Base-by-base conservation (phyloP, 2,888 invertebrate species). In the Ametastegia equiseti region DNA sequence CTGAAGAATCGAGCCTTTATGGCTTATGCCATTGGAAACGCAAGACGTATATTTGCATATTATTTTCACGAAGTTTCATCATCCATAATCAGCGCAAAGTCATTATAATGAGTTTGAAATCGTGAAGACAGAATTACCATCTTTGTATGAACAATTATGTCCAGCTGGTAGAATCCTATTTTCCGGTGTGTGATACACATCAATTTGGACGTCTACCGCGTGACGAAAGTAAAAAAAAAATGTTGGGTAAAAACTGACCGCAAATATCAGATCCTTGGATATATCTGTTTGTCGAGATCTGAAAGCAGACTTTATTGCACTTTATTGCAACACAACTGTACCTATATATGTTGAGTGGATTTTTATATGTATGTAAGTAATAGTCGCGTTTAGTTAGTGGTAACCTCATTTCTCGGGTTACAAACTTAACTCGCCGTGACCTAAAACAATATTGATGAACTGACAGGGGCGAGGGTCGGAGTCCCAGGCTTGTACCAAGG, bases 391-490 rank as follows among this genome's bases (percentile, higher is more conserved):
- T 71, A 71, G 71, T 47, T 71, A 60, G 60, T 60, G 11, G 60
- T 78, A 78, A 60, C 78, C 78, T 83, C 78, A 83, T 85, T 84
- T 84, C 84, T 85, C 83, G 42, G 82, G 81, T 85, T 85, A 84
- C 83, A 81, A 54, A 47, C 47, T 80, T 80, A 80, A 82, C 82
- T 81, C 23, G 69, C 42, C 54, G 57, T 79, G n/a, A 60, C 88
- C 89, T 89, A 88, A 89, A 89, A 88, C 88, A 89, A 89, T 88
- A 89, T 89, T 88, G 82, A 78, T 78, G 78, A 78, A 78, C 78
- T 39, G 75, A 87, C 84, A 83, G 81, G 81, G 82, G 84, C 82
- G 84, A 82, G 82, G 84, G 84, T 78, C 80, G 83, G 82, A 80
- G 82, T 54, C 57, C 84, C 88, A 75, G 54, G 54, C 54, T 75